phyloP scores from a whole-genome alignment of 2,113 vertebrate genomes.

The Psophia crepitans region DNA sequence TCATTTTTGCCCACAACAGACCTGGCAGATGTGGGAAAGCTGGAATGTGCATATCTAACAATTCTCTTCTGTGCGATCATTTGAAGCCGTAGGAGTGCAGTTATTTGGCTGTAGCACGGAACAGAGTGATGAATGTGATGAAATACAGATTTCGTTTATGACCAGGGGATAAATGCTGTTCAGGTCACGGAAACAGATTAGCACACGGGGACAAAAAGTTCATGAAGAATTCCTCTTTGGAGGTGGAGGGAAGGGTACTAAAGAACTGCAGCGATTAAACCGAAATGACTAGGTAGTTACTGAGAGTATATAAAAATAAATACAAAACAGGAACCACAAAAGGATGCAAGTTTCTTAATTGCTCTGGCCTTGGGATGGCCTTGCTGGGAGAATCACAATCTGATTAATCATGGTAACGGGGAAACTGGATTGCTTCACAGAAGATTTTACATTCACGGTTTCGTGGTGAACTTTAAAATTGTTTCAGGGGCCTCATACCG shows the following conservation, averaged over 20 bases:
- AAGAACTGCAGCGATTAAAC: not conserved
- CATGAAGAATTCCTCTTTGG: not conserved
- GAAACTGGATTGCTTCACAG: slow-evolving; percentile 1
- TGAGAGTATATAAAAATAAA: slow-evolving; percentile 12
- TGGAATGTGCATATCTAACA: slow-evolving; percentile 72
- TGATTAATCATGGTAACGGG: not conserved
- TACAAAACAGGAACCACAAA: not conserved
- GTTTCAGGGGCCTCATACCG: slow-evolving; percentile 2
- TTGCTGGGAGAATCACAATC: not conserved
- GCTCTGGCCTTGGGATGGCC: not conserved
- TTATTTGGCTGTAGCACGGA: slow-evolving; percentile 57
- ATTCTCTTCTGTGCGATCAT: slow-evolving; percentile 68
- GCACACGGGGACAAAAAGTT: slow-evolving; percentile 22
- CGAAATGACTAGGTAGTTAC: not conserved
- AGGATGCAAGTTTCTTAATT: slow-evolving; percentile 23
- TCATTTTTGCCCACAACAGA: slow-evolving; percentile 68
- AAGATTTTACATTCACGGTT: not conserved
- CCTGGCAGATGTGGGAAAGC: slow-evolving; percentile 65
- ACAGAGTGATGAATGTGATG: slow-evolving; percentile 61
- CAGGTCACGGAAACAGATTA: slow-evolving; percentile 50
- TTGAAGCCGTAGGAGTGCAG: slow-evolving; percentile 68
- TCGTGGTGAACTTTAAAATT: slow-evolving; percentile 6
- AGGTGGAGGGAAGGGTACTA: not conserved
- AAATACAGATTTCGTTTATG: slow-evolving; percentile 66
- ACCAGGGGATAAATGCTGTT: slow-evolving; percentile 43